Base-by-base conservation (phyloP, 1,140 invertebrate species). In the Drosophila pseudoananassae region DNA sequence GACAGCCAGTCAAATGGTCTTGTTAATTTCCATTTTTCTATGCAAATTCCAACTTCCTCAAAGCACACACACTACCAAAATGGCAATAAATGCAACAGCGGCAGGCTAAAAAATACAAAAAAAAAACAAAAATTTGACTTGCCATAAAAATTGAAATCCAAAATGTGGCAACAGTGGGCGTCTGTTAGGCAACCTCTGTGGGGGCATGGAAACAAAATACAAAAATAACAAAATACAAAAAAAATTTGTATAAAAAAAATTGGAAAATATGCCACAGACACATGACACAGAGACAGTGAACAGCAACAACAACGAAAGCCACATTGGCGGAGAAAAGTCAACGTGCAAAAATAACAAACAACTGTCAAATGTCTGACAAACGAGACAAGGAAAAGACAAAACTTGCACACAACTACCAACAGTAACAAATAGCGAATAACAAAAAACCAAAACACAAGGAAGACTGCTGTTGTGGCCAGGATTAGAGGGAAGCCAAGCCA, bases 21-120 rank as follows among this genome's bases (percentile, higher is more conserved):
- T 90, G 85, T 90, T 90, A 90, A 90, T 90, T 90, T 90, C 87
- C 87, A 90, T 90, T 90, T 90, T 90, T 90, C 78, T 83, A 90
- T 90, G 87, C 85, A 90, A 90, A 90, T 90, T 83, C 89, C 70
- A 65, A 90, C 87, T 90, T 90, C 87, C 87, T 90, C 78, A 68
- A 90, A 55, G 74, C 59, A 73, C 33, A 43, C 50, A 27, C 23
- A 38, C 61, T 47, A 68, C 65, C 10, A 78, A 87, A 88, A 83
- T 70, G 83, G 78, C 69, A 77, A 78, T 59, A 84, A 79, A 79
- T 58, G 63, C 70, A 78, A 50, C 53, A 33, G 61, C 43, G 9
- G 58, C 46, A 38, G 61, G 23, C 45, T 33, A 43, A 8, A 10
- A 59, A 76, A 68, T 20, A 20, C 17, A 20, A 20, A 20, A 20